Evolutionary conservation across 1,140 invertebrate genomes (phyloP).

Genomic region (Heliconius hewitsoni): DNA sequence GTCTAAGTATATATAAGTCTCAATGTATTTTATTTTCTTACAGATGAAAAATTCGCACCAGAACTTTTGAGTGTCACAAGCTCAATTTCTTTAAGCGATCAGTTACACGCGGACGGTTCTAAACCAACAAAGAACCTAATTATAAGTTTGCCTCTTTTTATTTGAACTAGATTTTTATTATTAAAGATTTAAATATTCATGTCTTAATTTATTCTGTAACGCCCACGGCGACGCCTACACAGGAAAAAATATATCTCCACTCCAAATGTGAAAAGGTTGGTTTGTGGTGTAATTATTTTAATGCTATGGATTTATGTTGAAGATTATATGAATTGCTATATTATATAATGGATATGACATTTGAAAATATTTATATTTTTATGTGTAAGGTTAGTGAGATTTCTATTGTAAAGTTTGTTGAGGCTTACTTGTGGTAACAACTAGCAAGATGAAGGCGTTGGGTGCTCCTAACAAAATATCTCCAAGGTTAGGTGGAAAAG

Average conservation of each 20-base stretch:
- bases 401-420: no score
- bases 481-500: no score
- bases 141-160: background rate
- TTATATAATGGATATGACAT: background rate
- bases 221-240: constrained; percentile 7
- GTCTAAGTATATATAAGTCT: no score
- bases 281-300: background rate
- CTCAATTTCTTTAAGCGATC: background rate
- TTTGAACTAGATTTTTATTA: constrained; percentile 11
- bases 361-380: background rate
- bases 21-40: background rate
- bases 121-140: background rate
- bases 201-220: background rate
- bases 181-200: constrained; percentile 9
- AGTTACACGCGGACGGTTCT: background rate
- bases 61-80: background rate
- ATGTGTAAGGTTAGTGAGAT: background rate
- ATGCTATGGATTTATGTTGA: background rate
- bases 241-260: background rate
- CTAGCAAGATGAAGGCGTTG: no score
- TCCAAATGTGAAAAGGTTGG: constrained; percentile 5
- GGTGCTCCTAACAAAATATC: no score
- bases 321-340: background rate
- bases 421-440: no score
- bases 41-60: background rate